phyloP scores from a whole-genome alignment of 2,888 invertebrate genomes.

The Eilema depressum region DNA sequence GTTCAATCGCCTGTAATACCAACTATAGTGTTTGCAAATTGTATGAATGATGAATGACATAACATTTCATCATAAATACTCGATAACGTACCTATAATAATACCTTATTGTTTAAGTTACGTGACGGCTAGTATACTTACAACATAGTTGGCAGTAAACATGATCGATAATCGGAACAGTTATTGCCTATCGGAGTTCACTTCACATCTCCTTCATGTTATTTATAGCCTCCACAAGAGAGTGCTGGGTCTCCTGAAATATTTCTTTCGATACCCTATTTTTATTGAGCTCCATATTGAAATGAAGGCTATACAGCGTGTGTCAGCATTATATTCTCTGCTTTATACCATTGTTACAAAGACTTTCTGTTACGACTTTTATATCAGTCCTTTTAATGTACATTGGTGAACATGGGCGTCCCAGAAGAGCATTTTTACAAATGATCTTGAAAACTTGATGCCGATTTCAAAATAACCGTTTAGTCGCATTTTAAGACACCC shows the following conservation, averaged over 20 bases:
- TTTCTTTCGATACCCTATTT: neutral
- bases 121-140: neutral
- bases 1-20: too few species aligned
- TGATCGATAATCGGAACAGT: constrained; percentile 4
- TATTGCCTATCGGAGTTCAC: neutral
- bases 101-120: neutral
- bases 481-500: constrained; percentile 7
- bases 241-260: neutral
- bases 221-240: neutral
- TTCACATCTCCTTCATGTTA: neutral
- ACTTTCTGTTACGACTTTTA: neutral
- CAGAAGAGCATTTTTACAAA: constrained; percentile 3
- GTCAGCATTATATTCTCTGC: neutral
- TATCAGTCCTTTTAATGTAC: too few species aligned
- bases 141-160: too few species aligned
- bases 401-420: too few species aligned
- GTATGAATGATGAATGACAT: too few species aligned
- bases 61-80: too few species aligned
- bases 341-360: neutral
- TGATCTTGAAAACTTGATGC: neutral
- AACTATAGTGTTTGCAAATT: too few species aligned
- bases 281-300: neutral
- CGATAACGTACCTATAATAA: neutral
- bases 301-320: neutral
- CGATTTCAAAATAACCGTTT: constrained; percentile 15